Conservation (phyloP, 2,797 vertebrate genomes). For the Tolypeutes matacus region DNA sequence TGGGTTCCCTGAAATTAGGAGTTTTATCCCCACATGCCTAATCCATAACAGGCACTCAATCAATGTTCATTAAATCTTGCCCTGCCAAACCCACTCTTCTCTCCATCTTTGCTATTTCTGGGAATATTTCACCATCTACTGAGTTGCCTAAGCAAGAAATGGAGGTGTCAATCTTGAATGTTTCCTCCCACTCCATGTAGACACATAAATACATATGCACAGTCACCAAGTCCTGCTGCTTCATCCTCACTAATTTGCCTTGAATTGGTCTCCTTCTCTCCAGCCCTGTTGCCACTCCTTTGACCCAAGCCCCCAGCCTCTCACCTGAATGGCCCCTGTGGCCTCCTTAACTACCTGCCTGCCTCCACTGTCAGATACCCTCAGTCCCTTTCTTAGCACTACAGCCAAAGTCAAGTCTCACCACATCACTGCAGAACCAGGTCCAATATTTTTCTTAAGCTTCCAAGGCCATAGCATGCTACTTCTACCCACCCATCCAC, state of each 20-base stretch:
- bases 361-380: background rate
- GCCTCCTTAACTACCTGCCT: background rate
- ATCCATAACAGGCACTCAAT: no score
- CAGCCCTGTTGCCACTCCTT: background rate
- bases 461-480: background rate
- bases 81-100: background rate
- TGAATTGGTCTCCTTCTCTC: background rate
- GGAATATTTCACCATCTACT: background rate
- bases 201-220: background rate
- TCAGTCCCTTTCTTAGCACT: background rate
- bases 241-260: background rate
- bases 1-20: background rate
- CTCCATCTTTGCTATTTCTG: background rate
- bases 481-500: background rate
- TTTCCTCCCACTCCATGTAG: background rate
- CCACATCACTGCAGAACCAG: background rate
- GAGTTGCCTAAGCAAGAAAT: background rate
- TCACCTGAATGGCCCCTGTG: background rate
- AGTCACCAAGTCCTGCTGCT: background rate
- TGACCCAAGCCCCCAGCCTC: fast-evolving
- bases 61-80: background rate
- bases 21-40: background rate
- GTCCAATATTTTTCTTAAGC: background rate
- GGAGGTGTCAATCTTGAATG: background rate
- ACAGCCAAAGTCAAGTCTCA: background rate